Evolutionary conservation across 2,113 vertebrate species (phyloP).

Genomic region (Emydura subglobosa): DNA sequence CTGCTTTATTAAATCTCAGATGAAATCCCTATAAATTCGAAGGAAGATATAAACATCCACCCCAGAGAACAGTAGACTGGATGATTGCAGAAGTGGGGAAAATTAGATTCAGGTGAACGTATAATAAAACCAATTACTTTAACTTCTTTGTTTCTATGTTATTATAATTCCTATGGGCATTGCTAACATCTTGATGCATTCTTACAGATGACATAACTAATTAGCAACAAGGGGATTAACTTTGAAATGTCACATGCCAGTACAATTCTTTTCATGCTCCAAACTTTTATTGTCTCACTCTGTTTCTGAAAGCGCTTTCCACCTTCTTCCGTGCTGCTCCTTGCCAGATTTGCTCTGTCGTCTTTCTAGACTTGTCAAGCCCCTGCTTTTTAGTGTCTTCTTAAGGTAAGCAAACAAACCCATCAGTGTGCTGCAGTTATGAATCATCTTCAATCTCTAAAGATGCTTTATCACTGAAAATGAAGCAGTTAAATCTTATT

Average conservation of each 20-base stretch:
- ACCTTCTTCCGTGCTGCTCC: neutral
- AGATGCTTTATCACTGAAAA: fast-evolving
- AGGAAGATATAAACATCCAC: conserved; percentile 18
- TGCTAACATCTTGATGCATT: conserved; percentile 40
- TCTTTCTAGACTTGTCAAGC: neutral
- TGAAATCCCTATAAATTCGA: conserved; percentile 25
- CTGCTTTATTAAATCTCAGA: neutral
- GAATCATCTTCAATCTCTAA: neutral
- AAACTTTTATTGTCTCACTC: neutral
- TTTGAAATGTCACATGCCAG: conserved; percentile 26
- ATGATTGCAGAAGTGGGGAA: conserved; percentile 24
- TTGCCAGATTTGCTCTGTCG: fast-evolving
- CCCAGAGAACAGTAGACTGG: conserved; percentile 35
- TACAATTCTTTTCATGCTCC: neutral
- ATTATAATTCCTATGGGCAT: conserved; percentile 53
- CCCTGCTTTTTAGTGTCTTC: neutral
- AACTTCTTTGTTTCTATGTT: conserved; percentile 35
- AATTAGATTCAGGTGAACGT: conserved; percentile 63
- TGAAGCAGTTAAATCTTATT: neutral
- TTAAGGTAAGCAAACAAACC: neutral
- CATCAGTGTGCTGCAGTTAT: neutral
- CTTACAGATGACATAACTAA: conserved; percentile 41
- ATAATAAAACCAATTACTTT: conserved; percentile 13
- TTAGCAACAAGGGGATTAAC: conserved; percentile 17
- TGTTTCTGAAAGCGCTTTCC: neutral